Base-by-base conservation (phyloP, 2,113 vertebrate species). In the Anguilla rostrata region DNA sequence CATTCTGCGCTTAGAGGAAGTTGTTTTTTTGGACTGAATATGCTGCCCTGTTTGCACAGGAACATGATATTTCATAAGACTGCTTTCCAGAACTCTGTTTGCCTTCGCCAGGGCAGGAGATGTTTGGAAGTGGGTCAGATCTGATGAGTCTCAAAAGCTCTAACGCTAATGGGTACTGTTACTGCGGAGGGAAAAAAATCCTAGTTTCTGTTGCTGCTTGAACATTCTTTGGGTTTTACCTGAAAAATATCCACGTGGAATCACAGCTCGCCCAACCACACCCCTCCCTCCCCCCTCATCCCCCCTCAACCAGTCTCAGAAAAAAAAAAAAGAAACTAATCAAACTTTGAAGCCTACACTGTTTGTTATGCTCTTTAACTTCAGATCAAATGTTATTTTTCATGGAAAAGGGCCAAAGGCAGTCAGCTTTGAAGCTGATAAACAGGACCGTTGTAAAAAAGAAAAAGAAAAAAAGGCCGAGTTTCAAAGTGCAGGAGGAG, bases 41-140 rank as follows among this genome's bases (percentile, higher is more conserved):
- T 41, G 34, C 78, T 80, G 78, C 20, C 5, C 15, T 80, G 78
- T 80, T 80, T 80, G 78, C 41, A 41, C 15, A 41, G 78, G 40
- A 80, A 80, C 78, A 80, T 29, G 29, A 80, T 40, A 80, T 80
- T 80, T 41, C 78, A 80, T 80, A 80, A 39, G 39, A 39, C 20
- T 80, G 6, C 78, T 41, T 78, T 39, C 75, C 75, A 78, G 75
- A 80, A 41, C 16, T 80, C 4, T 6, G 39, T 80, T 40, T 40
- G 78, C 78, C 26, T n/a, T 1, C 5, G 71, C 34, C 3, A 34
- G 16, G 39, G 16, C 39, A 18, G 18, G 34, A 14, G 39, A 80
- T 41, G 26, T 41, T 40, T 80, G 34, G 78, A 80, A 16, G 29
- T 3, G 11, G 78, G 39, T 40, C 12, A 40, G 18, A 41, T 41